phyloP scores from a whole-genome alignment of 2,797 vertebrate species.

The Pogoniulus pusillus region DNA sequence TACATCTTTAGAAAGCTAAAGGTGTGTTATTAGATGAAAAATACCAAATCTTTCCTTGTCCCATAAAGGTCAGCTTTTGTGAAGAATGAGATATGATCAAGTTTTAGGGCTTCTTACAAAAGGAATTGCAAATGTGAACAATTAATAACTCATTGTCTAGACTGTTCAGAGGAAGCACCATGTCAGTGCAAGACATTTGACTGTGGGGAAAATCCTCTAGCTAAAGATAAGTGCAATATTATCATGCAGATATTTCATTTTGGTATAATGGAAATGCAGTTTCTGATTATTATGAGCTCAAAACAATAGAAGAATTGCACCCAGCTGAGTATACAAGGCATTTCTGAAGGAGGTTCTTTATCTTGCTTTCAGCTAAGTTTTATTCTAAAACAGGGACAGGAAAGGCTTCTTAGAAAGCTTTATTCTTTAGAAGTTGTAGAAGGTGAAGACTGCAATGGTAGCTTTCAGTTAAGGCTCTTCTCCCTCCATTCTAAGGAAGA shows the following conservation, averaged over 20 bases:
- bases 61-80: background rate
- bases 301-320: background rate
- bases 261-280: background rate
- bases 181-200: background rate
- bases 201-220: background rate
- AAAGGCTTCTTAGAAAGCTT: background rate
- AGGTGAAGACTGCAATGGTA: background rate
- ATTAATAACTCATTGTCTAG: background rate
- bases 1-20: background rate
- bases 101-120: background rate
- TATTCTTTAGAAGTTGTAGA: background rate
- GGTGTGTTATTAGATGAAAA: background rate
- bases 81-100: background rate
- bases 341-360: background rate
- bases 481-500: background rate
- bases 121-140: background rate
- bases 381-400: background rate
- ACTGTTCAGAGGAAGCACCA: background rate
- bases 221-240: background rate
- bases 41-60: background rate
- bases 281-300: background rate
- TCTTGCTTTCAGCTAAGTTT: background rate
- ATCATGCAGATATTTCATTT: background rate
- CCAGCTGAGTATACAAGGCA: background rate
- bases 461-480: background rate